Evolutionary conservation across 2,113 vertebrate species (phyloP).

Genomic region (Pseudopodoces humilis): DNA sequence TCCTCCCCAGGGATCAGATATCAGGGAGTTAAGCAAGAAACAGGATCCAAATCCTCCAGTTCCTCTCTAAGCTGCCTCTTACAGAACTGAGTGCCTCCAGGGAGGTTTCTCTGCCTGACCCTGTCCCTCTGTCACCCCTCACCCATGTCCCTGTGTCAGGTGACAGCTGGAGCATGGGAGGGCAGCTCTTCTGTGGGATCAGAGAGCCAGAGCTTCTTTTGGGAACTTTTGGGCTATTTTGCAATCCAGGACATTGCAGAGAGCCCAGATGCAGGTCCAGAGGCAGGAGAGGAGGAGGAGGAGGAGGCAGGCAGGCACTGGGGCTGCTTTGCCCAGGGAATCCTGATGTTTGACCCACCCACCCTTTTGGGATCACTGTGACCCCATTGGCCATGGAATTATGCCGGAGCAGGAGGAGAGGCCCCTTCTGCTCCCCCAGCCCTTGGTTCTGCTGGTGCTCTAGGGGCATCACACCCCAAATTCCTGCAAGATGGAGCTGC

Average conservation of each 20-base stretch:
- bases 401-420: fast-evolving
- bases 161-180: fast-evolving
- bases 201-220: not conserved
- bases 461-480: not conserved
- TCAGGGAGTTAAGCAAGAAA: conserved; percentile 33
- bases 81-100: not conserved
- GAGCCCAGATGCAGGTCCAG: not conserved
- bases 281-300: not conserved
- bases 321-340: not conserved
- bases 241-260: not conserved
- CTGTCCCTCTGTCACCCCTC: not conserved
- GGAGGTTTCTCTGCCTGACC: not conserved
- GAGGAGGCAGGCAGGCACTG: not conserved
- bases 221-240: not conserved
- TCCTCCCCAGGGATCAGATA: not conserved
- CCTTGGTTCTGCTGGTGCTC: fast-evolving
- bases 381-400: not conserved
- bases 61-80: not conserved
- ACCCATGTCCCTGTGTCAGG: not conserved
- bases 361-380: not conserved
- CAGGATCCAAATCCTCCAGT: conserved; percentile 37
- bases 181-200: not conserved
- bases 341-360: not conserved
- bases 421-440: not conserved
- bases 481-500: not conserved